Evolutionary conservation across 2,113 vertebrate genomes (phyloP).

Genomic region (Neolamprologus sp.): DNA sequence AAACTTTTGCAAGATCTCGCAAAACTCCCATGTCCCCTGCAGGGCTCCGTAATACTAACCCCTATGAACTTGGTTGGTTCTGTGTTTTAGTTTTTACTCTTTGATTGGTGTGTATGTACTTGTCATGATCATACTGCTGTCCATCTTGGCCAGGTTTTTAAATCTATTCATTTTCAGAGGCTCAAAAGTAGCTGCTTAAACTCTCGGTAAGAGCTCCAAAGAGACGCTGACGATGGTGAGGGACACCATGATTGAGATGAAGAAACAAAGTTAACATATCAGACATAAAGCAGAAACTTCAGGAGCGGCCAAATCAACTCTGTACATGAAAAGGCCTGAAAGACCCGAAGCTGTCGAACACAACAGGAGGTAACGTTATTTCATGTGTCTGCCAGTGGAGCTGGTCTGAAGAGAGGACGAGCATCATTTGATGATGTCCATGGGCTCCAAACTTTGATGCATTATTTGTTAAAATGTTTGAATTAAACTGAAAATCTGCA

Average conservation of each 20-base stretch:
- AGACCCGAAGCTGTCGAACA: neutral
- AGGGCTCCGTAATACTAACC: rapidly evolving
- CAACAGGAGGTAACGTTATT: rapidly evolving
- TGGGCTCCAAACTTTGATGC: neutral
- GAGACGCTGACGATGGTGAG: neutral
- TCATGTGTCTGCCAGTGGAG: rapidly evolving
- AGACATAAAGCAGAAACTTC: neutral
- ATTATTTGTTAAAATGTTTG: neutral
- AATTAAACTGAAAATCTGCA: neutral
- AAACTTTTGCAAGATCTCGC: no score
- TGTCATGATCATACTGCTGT: neutral
- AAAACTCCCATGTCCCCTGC: no score
- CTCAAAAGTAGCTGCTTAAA: neutral
- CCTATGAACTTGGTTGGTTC: neutral
- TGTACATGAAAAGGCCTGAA: neutral
- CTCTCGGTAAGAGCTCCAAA: rapidly evolving
- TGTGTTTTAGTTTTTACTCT: neutral
- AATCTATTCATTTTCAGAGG: neutral
- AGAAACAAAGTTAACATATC: neutral
- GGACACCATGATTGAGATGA: rapidly evolving
- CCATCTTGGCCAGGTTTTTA: neutral
- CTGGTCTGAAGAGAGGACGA: neutral
- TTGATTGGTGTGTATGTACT: rapidly evolving
- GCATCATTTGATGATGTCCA: neutral
- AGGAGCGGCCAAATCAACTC: neutral